Base-by-base conservation (phyloP, 2,797 vertebrate genomes). In the Sarcoramphus papa region DNA sequence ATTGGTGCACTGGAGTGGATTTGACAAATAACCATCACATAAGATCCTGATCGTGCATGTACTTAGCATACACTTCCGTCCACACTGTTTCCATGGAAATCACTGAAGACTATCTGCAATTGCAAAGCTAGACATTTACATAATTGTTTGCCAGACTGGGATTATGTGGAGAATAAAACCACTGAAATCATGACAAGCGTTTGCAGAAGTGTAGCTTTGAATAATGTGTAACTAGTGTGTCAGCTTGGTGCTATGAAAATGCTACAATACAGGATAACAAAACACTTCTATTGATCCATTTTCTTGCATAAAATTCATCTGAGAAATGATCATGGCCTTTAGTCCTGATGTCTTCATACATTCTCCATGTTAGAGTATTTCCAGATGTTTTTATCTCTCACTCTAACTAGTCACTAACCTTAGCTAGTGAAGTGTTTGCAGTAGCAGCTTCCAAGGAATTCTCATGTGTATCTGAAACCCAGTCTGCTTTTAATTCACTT, bases 81-180 rank as follows among this genome's bases (percentile, higher is more conserved):
- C 69, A 43, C 57, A 19, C 33, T 40, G 78, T 96, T 95, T 68
- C 88, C 80, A 85, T 88, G 91, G 97, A 78, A 78, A 91, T 94
- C 50, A 40, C 69, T 37, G 92, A 62, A 90, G 50, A 48, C 68
- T 73, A 22, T 47, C 40, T 84, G 75, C 83, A 68, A 13, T 69
- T 89, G 74, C 78, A 92, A 64, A 88, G 40, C 48, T 45, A 87
- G 65, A 50, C 50, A 67, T 91, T 92, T 78, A 74, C 87, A 67
- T 88, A 90, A 86, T 59, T 88, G 63, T 85, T 95, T 88, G 75
- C 47, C 57, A 89, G 89, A 78, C 67, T 88, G 79, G 57, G 57
- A 79, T 88, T 90, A 76, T 17, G 23, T 69, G 81, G 68, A 64
- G 64, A 93, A 69, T 65, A 88, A 96, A 69, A 60, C 2, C 33